Evolutionary conservation across 2,797 vertebrate genomes (phyloP), one percentile per base, ranked within the genome.

Genomic region (Crenuchus spilurus): DNA sequence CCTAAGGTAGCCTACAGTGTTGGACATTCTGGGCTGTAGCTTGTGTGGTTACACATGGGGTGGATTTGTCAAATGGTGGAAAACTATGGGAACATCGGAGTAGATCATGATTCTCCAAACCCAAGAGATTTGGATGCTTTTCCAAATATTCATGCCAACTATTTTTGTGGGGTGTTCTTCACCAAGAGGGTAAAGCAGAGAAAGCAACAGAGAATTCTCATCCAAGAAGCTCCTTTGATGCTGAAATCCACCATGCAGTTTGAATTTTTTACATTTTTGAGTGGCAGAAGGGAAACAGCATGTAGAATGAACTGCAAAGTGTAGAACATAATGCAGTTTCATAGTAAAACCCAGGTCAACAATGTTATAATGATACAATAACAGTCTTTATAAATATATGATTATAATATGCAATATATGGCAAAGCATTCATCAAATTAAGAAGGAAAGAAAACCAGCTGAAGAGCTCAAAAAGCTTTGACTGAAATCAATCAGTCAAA

Each of bases 81-180:
- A 30, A 11, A 30, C 61, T 64, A 26, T 46, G 61, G 22, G 60
- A 62, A 62, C 24, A 18, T 64, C 11, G 39, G 28, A 46, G 16
- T 16, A 28, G 61, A 64, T 46, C 46, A 64, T 16, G 13, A 26
- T 44, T 37, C 41, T 49, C 69, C 44, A 71, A 71, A 49, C 57
- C 69, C 58, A 22, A 37, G 46, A 71, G 57, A 71, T 61, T 42
- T 61, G 69, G 69, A 61, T 48, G 69, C 69, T 48, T 42, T 61
- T 55, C 35, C 30, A 18, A 37, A 13, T 31, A 35, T 72, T 18
- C 16, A 49, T 61, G 18, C 31, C 30, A 48, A 48, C 31, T 63
- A 49, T 51, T 39, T 64, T 30, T 46, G 61, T 62, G 58, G 35
- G 13, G 58, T 64, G 61, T 30, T 64, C 41, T 64, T 46, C 8